Evolutionary conservation across 2,113 vertebrate genomes (phyloP).

Genomic region (Oncorhynchus clarkii): DNA sequence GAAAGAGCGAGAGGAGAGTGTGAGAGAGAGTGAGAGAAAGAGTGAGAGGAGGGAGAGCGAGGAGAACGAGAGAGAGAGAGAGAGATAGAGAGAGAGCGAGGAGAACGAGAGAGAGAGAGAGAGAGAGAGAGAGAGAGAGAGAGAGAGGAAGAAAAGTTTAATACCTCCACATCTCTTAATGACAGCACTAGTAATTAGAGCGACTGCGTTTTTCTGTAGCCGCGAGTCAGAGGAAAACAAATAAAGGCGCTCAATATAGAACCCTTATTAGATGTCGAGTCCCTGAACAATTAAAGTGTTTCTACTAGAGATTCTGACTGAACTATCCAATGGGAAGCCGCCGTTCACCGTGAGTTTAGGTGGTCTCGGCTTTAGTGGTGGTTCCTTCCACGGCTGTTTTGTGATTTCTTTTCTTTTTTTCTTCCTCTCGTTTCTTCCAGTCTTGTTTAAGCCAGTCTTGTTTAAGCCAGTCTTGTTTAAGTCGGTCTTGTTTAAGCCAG

Average conservation of each 20-base stretch:
- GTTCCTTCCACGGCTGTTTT: slow-evolving; percentile 57
- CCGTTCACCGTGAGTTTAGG: slow-evolving; percentile 58
- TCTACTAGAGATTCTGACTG: slow-evolving; percentile 76
- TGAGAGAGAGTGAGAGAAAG: too few relatives aligned
- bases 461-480: too few relatives aligned
- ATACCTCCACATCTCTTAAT: slow-evolving; percentile 77
- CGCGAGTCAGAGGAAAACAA: slow-evolving; percentile 80
- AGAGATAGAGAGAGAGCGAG: too few relatives aligned
- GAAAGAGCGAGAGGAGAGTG: too few relatives aligned
- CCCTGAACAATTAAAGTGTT: slow-evolving; percentile 81
- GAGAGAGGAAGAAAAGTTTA: slow-evolving; percentile 73
- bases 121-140: slow-evolving; percentile 65
- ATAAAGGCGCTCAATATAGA: slow-evolving; percentile 81
- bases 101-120: too few relatives aligned
- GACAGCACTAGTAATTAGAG: slow-evolving; percentile 77
- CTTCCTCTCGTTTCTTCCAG: slow-evolving; percentile 30
- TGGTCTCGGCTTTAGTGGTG: slow-evolving; percentile 78
- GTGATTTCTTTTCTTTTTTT: slow-evolving; percentile 23
- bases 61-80: too few relatives aligned
- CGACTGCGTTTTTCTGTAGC: slow-evolving; percentile 76
- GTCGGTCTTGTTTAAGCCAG: too few relatives aligned
- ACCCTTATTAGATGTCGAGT: slow-evolving; percentile 83
- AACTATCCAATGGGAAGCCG: slow-evolving; percentile 68
- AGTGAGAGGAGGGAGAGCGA: too few relatives aligned
- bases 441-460: too few relatives aligned